Evolutionary conservation across 2,797 vertebrate genomes (phyloP).

Genomic region (Pelochelys cantorii): DNA sequence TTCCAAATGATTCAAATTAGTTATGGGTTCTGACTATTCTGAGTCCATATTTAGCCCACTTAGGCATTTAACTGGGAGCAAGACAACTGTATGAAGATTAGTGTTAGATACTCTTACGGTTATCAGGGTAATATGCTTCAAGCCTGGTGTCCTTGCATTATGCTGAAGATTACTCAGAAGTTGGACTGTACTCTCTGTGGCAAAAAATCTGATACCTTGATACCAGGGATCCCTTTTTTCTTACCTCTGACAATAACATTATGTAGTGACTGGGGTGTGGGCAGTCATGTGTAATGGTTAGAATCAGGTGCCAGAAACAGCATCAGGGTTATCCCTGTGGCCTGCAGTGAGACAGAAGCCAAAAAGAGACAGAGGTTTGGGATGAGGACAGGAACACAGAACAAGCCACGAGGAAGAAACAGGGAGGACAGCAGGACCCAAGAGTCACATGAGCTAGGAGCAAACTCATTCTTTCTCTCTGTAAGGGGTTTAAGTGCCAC

Average conservation of each 20-base stretch:
- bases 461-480: no score
- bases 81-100: neutral
- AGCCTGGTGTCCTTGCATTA: neutral
- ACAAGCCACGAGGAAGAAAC: no score
- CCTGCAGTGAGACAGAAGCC: neutral
- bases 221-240: neutral
- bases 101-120: neutral
- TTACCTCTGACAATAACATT: neutral
- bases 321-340: neutral
- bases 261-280: neutral
- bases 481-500: no score
- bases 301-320: neutral
- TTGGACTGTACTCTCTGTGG: neutral
- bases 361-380: neutral
- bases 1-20: neutral
- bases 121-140: neutral
- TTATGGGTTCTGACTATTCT: neutral
- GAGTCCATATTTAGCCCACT: neutral
- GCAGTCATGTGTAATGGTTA: neutral
- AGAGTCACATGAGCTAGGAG: neutral
- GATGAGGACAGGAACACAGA: neutral
- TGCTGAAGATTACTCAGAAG: neutral
- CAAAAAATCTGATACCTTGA: neutral
- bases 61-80: neutral
- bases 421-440: neutral